Base-by-base conservation (phyloP, 2,797 vertebrate species). In the Xenentodon cancila region DNA sequence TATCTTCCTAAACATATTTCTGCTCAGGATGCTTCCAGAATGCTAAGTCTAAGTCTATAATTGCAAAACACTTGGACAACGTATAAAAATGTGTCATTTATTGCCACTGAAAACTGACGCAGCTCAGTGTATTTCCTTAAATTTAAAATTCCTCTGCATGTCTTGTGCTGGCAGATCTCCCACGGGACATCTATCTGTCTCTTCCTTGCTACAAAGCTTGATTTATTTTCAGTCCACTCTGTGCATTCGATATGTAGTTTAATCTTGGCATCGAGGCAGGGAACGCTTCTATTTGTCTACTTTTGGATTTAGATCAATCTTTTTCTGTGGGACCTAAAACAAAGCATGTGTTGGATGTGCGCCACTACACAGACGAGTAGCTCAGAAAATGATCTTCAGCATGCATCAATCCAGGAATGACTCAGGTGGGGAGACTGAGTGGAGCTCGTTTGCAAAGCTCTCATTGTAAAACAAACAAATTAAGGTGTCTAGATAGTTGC, bases 331-430 rank as follows among this genome's bases (percentile, higher is more conserved):
- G 83, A 90, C 79, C 73, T 71, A 73, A 90, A 90, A 89, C 88
- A 91, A 89, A 90, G 90, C 79, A 40, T 74, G 68, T 47, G 73
- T 81, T 92, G 90, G 90, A 88, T 75, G 66, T 51, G 70, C 84
- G 86, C 89, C 89, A 92, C 85, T 77, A 74, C 80, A 81, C 71
- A 87, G 77, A 85, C 79, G 79, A 88, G 80, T 74, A 75, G 83
- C 88, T 81, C 84, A 82, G 86, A 89, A 87, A 87, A 87, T 85
- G 77, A 91, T 91, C 85, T 82, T 83, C 73, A 71, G 75, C 72
- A 37, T 70, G 75, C 81, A 87, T 85, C 77, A 89, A 85, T 85
- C 81, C 84, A 73, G 77, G 71, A 64, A 71, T 78, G 78, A 87
- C 85, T 89, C 78, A 84, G 77, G 81, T 86, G 80, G 77, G 71